Conservation (phyloP, 2,797 vertebrate species). For the Macrochelys suwanniensis region DNA sequence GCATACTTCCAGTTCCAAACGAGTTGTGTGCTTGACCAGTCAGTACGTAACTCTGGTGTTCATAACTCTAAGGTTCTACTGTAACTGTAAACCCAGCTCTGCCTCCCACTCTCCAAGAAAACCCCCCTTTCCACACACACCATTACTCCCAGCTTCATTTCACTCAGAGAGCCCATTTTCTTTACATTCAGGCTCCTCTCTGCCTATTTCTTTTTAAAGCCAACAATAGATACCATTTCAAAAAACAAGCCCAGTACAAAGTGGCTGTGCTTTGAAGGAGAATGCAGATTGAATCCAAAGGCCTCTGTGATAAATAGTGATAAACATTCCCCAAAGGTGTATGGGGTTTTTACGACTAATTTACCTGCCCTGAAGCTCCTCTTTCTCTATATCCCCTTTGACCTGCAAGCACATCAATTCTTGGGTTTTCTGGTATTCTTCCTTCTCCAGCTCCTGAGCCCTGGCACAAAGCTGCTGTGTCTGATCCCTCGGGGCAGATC, state of each 20-base stretch:
- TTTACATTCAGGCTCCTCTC: background rate
- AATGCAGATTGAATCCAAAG: background rate
- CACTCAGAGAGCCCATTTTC: background rate
- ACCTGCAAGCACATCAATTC: constrained; percentile 58
- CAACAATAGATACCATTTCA: background rate
- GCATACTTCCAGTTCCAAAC: too few species aligned
- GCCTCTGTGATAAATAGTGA: background rate
- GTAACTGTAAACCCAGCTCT: background rate
- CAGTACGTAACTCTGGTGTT: too few species aligned
- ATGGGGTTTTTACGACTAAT: background rate
- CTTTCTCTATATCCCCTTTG: constrained; percentile 74
- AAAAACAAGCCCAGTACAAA: background rate
- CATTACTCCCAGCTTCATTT: background rate
- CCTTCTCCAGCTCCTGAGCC: constrained; percentile 72
- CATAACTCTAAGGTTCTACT: too few species aligned
- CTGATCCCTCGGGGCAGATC: constrained; percentile 35
- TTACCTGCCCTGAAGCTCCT: constrained; percentile 84
- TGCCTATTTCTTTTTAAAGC: background rate
- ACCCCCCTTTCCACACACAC: background rate
- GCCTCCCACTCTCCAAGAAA: background rate
- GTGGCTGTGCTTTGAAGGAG: background rate
- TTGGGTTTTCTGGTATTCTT: constrained; percentile 52
- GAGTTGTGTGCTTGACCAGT: too few species aligned
- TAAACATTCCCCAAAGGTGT: background rate
- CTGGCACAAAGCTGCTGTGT: constrained; percentile 70